Conservation (phyloP, 2,113 vertebrate genomes). For the Hemiscyllium ocellatum region DNA sequence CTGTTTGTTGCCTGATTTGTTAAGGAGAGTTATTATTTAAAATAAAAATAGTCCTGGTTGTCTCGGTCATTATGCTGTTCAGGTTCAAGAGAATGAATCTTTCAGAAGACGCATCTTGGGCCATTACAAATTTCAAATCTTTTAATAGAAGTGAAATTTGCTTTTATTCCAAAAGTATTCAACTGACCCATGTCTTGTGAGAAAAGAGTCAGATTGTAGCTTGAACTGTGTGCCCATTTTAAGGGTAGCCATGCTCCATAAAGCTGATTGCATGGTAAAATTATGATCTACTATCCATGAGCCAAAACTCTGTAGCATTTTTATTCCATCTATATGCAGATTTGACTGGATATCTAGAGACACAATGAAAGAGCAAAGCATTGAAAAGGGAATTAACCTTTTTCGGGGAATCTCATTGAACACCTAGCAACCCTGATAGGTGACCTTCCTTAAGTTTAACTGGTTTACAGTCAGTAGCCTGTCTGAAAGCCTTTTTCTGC, state of each 20-base stretch:
- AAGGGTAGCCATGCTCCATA: slow-evolving; percentile 10
- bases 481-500: neutral
- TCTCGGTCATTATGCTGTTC: neutral
- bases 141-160: neutral
- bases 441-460: slow-evolving; percentile 21
- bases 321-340: slow-evolving; percentile 36
- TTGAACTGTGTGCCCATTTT: slow-evolving; percentile 12
- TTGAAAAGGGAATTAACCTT: slow-evolving; percentile 33
- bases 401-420: neutral
- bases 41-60: neutral
- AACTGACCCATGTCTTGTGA: neutral
- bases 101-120: neutral
- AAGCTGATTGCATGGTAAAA: neutral
- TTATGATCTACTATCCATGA: neutral
- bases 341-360: slow-evolving; percentile 29
- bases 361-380: slow-evolving; percentile 18
- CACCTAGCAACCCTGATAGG: neutral
- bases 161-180: neutral
- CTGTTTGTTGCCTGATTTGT: neutral
- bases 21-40: neutral
- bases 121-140: neutral
- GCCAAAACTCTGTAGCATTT: slow-evolving; percentile 25
- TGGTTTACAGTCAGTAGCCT: neutral
- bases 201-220: too few species aligned
- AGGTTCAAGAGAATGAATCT: neutral